These are phyloP conservation scores for Erebia palarica DNA, from an alignment of 2,888 invertebrate genomes.

Conservation along the genomic window DNA sequence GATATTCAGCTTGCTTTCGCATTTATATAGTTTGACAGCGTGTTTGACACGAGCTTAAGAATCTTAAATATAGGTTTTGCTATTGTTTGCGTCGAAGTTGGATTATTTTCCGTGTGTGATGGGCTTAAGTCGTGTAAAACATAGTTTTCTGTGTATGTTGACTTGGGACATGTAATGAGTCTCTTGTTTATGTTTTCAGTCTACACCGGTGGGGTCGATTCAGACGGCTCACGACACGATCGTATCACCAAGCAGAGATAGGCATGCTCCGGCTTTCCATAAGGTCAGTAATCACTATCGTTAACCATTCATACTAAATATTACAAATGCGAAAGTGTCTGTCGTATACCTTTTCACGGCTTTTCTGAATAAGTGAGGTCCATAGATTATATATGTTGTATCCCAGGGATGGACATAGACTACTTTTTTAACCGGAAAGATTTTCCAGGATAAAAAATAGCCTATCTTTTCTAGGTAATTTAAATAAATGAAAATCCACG, in stretches of 20 bases:
- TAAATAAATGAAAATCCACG: no score
- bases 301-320: neutral
- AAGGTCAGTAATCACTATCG: conserved; percentile 84
- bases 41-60: no score
- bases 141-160: neutral
- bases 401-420: no score
- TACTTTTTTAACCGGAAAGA: no score
- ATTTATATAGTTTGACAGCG: no score
- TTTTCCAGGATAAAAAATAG: no score
- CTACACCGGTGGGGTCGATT: conserved; percentile 95
- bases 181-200: conserved; percentile 83
- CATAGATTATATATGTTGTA: no score
- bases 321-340: no score
- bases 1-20: no score
- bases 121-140: neutral
- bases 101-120: neutral
- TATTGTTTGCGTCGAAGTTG: neutral
- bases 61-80: neutral
- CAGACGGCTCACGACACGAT: conserved; percentile 96
- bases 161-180: conserved; percentile 32
- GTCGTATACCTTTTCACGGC: no score
- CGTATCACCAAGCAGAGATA: conserved; percentile 94
- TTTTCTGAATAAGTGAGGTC: no score
- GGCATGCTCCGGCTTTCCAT: conserved; percentile 87
- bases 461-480: no score